Evolutionary conservation across 2,797 vertebrate species (phyloP).

Genomic region (Okamejei kenojei): DNA sequence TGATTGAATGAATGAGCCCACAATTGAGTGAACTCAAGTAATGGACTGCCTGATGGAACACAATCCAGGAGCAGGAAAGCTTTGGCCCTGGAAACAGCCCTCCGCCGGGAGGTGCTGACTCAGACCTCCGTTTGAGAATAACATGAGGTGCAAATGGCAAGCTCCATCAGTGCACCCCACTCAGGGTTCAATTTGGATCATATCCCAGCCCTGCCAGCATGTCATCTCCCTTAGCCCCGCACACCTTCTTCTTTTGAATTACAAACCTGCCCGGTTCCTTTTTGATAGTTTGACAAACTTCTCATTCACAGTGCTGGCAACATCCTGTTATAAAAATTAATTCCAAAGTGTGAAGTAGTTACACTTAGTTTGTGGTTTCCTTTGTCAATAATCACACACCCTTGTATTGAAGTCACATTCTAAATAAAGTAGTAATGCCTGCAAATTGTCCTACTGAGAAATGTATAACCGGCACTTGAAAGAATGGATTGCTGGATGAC

Average conservation of each 20-base stretch:
- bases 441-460: neutral
- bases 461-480: no score
- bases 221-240: neutral
- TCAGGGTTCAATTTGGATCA: neutral
- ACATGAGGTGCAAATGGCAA: neutral
- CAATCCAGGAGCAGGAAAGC: neutral
- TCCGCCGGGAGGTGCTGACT: neutral
- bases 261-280: neutral
- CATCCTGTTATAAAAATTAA: neutral
- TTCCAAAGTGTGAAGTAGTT: neutral
- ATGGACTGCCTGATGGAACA: neutral
- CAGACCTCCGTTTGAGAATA: neutral
- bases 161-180: neutral
- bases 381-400: neutral
- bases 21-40: neutral
- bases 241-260: no score
- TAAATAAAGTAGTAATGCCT: neutral
- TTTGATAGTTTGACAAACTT: neutral
- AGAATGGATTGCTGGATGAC: neutral
- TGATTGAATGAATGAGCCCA: neutral
- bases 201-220: neutral
- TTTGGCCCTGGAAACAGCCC: neutral
- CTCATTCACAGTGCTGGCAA: neutral
- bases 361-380: conserved; percentile 7
- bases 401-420: neutral